These are phyloP conservation scores for Centropus bengalensis DNA, from an alignment of 2,113 vertebrate species.

Conservation along the genomic window DNA sequence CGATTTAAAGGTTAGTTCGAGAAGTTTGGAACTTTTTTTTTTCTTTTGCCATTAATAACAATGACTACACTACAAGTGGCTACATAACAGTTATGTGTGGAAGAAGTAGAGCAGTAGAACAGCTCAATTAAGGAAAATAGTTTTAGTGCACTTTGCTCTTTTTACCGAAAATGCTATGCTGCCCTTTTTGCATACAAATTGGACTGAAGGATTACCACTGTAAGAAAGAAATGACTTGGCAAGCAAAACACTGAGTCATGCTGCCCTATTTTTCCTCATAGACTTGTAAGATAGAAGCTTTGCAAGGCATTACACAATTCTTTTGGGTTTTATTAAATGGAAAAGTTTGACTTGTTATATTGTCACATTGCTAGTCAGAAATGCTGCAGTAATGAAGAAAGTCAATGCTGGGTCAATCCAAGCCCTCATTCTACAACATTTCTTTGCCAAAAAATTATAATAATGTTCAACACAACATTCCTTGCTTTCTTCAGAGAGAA, in stretches of 20 bases:
- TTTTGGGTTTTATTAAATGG: conserved; percentile 71
- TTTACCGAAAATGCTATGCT: conserved; percentile 67
- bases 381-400: conserved; percentile 69
- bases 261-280: conserved; percentile 58
- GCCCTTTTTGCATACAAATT: conserved; percentile 17
- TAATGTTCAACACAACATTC: conserved; percentile 45
- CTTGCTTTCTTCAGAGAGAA: conserved; percentile 64
- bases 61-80: conserved; percentile 31
- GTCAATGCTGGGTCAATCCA: conserved; percentile 42
- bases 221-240: conserved; percentile 51
- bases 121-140: conserved; percentile 48
- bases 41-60: not conserved
- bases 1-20: conserved; percentile 36
- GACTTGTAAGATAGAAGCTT: conserved; percentile 76
- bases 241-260: conserved; percentile 62
- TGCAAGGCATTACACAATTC: conserved; percentile 76
- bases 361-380: conserved; percentile 79
- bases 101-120: conserved; percentile 63
- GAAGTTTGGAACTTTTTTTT: conserved; percentile 47
- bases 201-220: conserved; percentile 37
- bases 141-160: conserved; percentile 67
- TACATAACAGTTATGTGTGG: conserved; percentile 48
- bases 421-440: conserved; percentile 76
- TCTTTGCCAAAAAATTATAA: conserved; percentile 70
- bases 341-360: conserved; percentile 78